A percentile compares a stretch with the other conserved stretches of the same genome.
phyloP scores from a whole-genome alignment of 2,888 invertebrate species.

The Leucoptera coffeella region DNA sequence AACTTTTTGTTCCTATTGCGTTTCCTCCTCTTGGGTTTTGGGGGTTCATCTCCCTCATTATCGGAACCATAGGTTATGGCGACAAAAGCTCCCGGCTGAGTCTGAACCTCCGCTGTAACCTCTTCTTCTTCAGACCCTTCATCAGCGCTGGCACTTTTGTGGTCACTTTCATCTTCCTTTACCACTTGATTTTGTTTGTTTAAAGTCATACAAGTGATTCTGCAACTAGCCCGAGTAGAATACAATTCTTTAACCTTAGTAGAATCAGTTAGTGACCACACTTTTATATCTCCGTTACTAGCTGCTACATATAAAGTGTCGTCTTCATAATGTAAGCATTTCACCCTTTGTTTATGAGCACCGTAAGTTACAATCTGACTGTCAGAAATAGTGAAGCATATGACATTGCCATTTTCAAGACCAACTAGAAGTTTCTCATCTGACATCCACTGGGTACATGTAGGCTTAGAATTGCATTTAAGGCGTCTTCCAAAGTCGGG shows the following conservation, averaged over 20 bases:
- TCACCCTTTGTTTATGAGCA: conserved; percentile 63
- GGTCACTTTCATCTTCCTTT: no score
- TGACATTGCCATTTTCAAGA: conserved; percentile 67
- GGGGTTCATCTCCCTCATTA: conserved; percentile 12
- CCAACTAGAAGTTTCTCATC: conserved; percentile 62
- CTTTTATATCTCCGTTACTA: conserved; percentile 72
- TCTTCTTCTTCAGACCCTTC: conserved; percentile 12
- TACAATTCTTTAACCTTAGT: conserved; percentile 43
- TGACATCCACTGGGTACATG: conserved; percentile 62
- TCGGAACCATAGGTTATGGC: conserved; percentile 21
- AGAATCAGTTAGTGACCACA: conserved; percentile 55
- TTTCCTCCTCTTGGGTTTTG: conserved; percentile 22
- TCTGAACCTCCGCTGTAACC: conserved; percentile 13
- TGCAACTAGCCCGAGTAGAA: conserved; percentile 58
- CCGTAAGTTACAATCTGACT: conserved; percentile 34
- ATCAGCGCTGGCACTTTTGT: conserved; percentile 10
- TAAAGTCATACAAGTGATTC: conserved; percentile 67
- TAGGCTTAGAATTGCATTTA: conserved; percentile 63
- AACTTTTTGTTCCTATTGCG: conserved; percentile 17
- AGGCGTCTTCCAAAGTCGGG: conserved; percentile 67
- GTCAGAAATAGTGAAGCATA: conserved; percentile 49
- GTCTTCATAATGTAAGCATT: conserved; percentile 54
- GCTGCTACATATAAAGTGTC: conserved; percentile 63
- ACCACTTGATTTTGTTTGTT: conserved; percentile 37
- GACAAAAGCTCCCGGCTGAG: conserved; percentile 34